A percentile compares a stretch with the other conserved stretches of the same genome.
Conservation (phyloP, 2,888 invertebrate species). For the Atethmia centrago region DNA sequence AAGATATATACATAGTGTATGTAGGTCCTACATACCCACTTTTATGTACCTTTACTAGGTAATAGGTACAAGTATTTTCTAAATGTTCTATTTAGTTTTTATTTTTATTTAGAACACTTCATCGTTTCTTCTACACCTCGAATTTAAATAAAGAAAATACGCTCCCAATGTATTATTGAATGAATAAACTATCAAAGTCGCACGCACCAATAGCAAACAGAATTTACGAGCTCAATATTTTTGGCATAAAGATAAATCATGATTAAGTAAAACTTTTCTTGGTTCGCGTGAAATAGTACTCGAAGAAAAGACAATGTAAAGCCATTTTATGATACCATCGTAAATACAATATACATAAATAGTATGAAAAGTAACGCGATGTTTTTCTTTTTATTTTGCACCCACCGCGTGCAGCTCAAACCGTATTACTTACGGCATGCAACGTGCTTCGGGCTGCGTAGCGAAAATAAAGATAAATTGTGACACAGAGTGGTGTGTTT, state of each 20-base stretch:
- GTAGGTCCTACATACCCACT: neutral
- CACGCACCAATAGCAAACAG: conserved; percentile 37
- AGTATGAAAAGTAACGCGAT: conserved; percentile 3
- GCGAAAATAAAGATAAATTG: conserved; percentile 48
- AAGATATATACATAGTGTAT: conserved; percentile 2
- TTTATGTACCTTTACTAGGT: conserved; percentile 18
- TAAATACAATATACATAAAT: conserved; percentile 9
- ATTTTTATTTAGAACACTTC: conserved; percentile 7
- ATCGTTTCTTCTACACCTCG: conserved; percentile 2
- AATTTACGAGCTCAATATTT: conserved; percentile 41
- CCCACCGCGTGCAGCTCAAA: conserved; percentile 11
- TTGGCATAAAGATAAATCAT: conserved; percentile 45
- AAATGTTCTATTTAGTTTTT: conserved; percentile 29
- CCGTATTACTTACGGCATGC: conserved; percentile 31
- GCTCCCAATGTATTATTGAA: conserved; percentile 33
- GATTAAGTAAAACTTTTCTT: conserved; percentile 33
- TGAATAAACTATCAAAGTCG: conserved; percentile 38
- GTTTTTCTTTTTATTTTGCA: conserved; percentile 31
- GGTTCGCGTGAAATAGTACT: conserved; percentile 40
- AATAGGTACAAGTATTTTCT: conserved; percentile 5
- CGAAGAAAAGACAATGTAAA: conserved; percentile 15
- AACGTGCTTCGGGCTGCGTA: conserved; percentile 35
- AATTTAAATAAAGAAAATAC: conserved; percentile 24
- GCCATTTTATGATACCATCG: conserved; percentile 16
- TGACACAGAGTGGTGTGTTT: conserved; percentile 45